These are phyloP conservation scores for Probaryconus sp. DNA, from an alignment of 1,140 invertebrate species.

Conservation along the genomic window DNA sequence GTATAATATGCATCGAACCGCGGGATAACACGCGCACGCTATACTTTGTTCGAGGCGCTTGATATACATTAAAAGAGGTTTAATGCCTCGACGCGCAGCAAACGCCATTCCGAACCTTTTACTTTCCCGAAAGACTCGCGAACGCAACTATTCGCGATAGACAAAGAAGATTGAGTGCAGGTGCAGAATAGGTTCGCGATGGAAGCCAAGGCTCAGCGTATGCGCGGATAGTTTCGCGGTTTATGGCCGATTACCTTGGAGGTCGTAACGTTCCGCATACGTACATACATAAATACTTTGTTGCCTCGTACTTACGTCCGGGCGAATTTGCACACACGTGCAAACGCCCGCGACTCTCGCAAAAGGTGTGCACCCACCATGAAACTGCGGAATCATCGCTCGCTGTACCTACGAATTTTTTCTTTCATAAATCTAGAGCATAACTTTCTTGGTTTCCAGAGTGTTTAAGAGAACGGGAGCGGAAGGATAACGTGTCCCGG, in stretches of 20 bases:
- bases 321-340: conserved; percentile 28
- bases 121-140: conserved; percentile 60
- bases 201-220: conserved; percentile 50
- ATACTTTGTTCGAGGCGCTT: conserved; percentile 47
- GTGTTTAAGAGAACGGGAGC: too few relatives aligned
- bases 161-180: conserved; percentile 73
- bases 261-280: conserved; percentile 69
- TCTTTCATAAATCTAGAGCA: conserved; percentile 25
- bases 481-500: too few relatives aligned
- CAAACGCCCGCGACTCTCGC: conserved; percentile 15
- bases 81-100: conserved; percentile 47
- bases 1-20: conserved; percentile 52
- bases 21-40: conserved; percentile 32
- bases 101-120: conserved; percentile 52
- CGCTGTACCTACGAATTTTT: too few relatives aligned
- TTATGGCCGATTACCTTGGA: conserved; percentile 75
- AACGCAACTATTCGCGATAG: conserved; percentile 67
- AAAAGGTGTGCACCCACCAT: conserved; percentile 27
- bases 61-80: conserved; percentile 58
- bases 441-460: too few relatives aligned
- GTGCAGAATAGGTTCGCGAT: conserved; percentile 62
- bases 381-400: conserved; percentile 5
- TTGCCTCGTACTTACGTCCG: conserved; percentile 36
- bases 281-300: conserved; percentile 51
- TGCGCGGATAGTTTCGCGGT: conserved; percentile 73